Evolutionary conservation across 2,113 vertebrate genomes (phyloP).

Genomic region (Andinoacara biseriatus): DNA sequence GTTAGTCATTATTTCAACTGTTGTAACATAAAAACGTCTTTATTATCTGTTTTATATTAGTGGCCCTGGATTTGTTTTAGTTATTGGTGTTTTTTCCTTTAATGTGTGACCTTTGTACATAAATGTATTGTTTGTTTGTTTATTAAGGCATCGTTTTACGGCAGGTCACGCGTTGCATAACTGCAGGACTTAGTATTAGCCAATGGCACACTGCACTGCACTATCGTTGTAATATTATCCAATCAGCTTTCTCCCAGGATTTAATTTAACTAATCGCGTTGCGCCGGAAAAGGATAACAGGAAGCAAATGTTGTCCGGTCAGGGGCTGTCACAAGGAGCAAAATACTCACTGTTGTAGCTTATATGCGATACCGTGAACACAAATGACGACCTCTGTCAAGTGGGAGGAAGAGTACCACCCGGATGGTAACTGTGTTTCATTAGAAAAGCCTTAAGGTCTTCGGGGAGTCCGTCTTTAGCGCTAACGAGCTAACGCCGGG

Average conservation of each 20-base stretch:
- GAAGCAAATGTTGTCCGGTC: constrained; percentile 55
- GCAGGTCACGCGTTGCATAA: constrained; percentile 32
- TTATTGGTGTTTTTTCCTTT: neutral
- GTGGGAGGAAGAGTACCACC: fast-evolving
- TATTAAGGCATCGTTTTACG: neutral
- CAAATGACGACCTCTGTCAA: neutral
- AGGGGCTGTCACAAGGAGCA: neutral
- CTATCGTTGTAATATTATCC: constrained; percentile 8
- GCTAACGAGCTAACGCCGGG: constrained; percentile 14
- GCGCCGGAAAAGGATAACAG: constrained; percentile 63
- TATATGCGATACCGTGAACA: neutral
- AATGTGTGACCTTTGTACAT: neutral
- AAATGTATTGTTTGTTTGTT: neutral
- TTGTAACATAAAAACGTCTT: too few species aligned
- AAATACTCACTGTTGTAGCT: neutral
- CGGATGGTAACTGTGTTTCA: neutral
- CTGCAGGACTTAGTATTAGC: neutral
- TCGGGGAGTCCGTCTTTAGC: neutral
- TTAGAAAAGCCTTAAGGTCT: neutral
- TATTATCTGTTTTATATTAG: too few species aligned
- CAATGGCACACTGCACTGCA: constrained; percentile 15
- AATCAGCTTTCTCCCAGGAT: constrained; percentile 31
- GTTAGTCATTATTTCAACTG: neutral
- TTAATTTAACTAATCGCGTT: constrained; percentile 61
- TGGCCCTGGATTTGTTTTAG: too few species aligned